A percentile compares a stretch with the other conserved stretches of the same genome.
phyloP scores from a whole-genome alignment of 2,888 invertebrate genomes.

The Caenorhabditis sp. region DNA sequence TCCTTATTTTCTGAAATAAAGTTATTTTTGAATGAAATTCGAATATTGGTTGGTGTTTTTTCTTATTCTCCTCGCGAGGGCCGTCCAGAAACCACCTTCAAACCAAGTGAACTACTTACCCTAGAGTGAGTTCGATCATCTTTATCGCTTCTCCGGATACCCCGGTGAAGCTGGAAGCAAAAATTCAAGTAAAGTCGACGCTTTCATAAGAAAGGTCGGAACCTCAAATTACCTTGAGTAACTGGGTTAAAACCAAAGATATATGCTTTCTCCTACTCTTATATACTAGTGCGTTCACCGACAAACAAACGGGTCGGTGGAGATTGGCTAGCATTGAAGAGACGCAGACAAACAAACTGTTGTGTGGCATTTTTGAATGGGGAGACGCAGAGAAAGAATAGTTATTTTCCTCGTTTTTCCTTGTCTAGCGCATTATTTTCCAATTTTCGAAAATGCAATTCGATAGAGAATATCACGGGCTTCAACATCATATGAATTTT shows the following conservation, averaged over 20 bases:
- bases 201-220: neutral
- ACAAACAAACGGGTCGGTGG: neutral
- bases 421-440: too few species aligned
- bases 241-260: neutral
- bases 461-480: too few species aligned
- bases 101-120: too few species aligned
- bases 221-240: constrained; percentile 1
- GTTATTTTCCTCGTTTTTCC: too few species aligned
- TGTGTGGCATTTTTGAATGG: neutral
- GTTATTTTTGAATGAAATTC: neutral
- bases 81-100: too few species aligned
- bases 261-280: neutral
- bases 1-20: neutral
- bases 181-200: neutral
- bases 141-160: neutral
- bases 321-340: neutral
- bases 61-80: too few species aligned
- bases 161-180: neutral
- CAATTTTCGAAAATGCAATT: too few species aligned
- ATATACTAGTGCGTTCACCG: neutral
- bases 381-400: neutral
- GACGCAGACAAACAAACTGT: neutral
- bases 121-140: too few species aligned
- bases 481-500: too few species aligned
- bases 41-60: too few species aligned